A percentile compares a stretch with the other conserved stretches of the same genome.
phyloP scores from a whole-genome alignment of 1,140 invertebrate species.

The Aphidius ervi region DNA sequence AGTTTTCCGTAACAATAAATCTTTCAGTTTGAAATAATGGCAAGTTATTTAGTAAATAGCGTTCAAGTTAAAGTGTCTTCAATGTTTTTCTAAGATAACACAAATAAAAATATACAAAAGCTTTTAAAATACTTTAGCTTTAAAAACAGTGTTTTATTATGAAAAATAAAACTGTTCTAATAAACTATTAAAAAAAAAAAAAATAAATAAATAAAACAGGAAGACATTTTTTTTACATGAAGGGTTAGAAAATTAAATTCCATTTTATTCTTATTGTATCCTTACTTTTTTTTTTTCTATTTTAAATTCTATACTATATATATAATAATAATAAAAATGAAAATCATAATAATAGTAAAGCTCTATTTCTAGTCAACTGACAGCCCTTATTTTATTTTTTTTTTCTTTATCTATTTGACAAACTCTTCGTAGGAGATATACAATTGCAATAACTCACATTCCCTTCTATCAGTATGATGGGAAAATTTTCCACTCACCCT shows the following conservation, averaged over 20 bases:
- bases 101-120: slow-evolving; percentile 11
- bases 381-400: slow-evolving; percentile 10
- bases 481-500: slow-evolving; percentile 21
- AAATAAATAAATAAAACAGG: too few relatives aligned
- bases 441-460: slow-evolving; percentile 32
- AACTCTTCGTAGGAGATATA: slow-evolving; percentile 34
- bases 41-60: slow-evolving; percentile 30
- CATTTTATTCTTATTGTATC: too few relatives aligned
- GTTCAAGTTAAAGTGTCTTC: slow-evolving; percentile 28
- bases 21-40: slow-evolving; percentile 27
- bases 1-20: slow-evolving; percentile 31
- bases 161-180: too few relatives aligned
- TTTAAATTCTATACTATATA: too few relatives aligned
- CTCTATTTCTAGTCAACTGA: slow-evolving; percentile 13
- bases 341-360: background rate
- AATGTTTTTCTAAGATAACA: background rate
- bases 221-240: too few relatives aligned
- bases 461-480: slow-evolving; percentile 26
- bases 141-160: too few relatives aligned
- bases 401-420: slow-evolving; percentile 31
- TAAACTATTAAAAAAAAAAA: too few relatives aligned
- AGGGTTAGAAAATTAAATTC: too few relatives aligned
- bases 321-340: too few relatives aligned
- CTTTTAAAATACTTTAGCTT: slow-evolving; percentile 11
- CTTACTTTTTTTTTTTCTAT: too few relatives aligned